phyloP scores from a whole-genome alignment of 2,797 vertebrate genomes.

The Botia kubotai region DNA sequence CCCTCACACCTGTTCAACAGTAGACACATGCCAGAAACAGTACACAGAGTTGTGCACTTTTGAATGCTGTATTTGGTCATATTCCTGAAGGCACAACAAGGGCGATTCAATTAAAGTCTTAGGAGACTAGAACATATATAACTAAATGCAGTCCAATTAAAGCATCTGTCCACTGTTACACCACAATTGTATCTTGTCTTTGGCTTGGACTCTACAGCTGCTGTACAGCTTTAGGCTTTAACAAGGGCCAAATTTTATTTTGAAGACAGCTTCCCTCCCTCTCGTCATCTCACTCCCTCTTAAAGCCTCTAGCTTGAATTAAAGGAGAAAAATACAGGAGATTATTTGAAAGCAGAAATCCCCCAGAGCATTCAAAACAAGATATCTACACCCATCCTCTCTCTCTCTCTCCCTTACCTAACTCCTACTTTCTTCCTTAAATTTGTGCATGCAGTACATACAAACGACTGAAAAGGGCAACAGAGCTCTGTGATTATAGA shows the following conservation, averaged over 20 bases:
- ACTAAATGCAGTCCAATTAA: not conserved
- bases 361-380: constrained; percentile 14
- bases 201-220: constrained; percentile 42
- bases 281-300: not conserved
- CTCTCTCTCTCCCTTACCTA: not conserved
- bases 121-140: not conserved
- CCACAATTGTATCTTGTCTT: constrained; percentile 42
- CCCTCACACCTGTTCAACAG: constrained; percentile 40
- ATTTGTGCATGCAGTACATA: constrained; percentile 5
- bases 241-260: constrained; percentile 22
- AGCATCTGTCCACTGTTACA: constrained; percentile 47
- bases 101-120: not conserved
- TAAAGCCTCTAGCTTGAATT: not conserved
- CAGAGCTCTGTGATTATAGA: constrained; percentile 13
- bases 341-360: constrained; percentile 10
- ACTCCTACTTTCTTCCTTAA: not conserved
- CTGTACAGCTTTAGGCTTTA: constrained; percentile 48
- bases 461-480: constrained; percentile 8
- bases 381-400: constrained; percentile 1
- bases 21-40: constrained; percentile 19
- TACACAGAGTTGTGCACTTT: not conserved
- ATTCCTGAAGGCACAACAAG: not conserved
- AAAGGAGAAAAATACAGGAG: not conserved
- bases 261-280: not conserved
- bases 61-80: constrained; percentile 12